Conservation (phyloP, 2,797 vertebrate genomes). For the Falco berigora region DNA sequence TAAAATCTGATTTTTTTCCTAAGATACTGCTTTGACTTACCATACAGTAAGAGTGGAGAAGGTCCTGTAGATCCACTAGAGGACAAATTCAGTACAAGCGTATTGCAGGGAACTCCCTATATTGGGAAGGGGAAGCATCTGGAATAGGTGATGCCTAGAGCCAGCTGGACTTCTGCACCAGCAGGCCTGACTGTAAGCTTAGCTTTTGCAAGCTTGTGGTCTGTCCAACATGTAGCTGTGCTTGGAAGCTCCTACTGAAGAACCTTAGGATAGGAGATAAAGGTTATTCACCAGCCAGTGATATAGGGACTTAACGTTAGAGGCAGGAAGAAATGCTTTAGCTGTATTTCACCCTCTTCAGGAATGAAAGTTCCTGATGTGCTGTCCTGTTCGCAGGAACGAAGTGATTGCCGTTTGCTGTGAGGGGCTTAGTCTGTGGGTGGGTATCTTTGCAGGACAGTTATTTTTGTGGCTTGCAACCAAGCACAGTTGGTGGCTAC, state of each 20-base stretch:
- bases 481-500: neutral
- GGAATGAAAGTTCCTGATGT: neutral
- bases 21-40: neutral
- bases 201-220: neutral
- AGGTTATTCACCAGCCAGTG: neutral
- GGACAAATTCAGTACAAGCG: neutral
- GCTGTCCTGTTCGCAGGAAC: neutral
- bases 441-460: neutral
- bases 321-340: neutral
- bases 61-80: neutral
- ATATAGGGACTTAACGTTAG: fast-evolving
- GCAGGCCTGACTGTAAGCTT: neutral
- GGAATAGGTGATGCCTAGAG: neutral
- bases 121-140: neutral
- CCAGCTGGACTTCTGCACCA: neutral
- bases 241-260: neutral
- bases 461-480: neutral
- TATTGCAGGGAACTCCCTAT: neutral
- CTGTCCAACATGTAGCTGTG: neutral
- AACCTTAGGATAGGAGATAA: neutral
- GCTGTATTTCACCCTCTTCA: neutral
- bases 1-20: neutral
- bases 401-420: neutral
- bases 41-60: neutral
- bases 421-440: neutral